Evolutionary conservation across 2,797 vertebrate genomes (phyloP).

Genomic region (Acrossocheilus wenchowensis): DNA sequence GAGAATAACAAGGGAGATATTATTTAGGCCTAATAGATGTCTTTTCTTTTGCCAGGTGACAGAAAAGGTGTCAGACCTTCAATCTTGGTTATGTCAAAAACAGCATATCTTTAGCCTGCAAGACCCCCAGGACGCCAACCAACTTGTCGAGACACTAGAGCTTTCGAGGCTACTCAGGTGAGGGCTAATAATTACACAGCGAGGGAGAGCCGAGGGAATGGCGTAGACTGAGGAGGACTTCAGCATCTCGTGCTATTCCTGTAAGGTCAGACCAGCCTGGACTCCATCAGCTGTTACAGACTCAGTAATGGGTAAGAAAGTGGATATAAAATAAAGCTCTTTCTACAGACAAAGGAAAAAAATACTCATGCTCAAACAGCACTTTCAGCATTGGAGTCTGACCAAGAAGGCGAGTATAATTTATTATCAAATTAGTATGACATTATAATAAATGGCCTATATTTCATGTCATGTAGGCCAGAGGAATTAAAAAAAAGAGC

Average conservation of each 20-base stretch:
- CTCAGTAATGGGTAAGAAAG: conserved; percentile 6
- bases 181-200: conserved; percentile 12
- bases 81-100: conserved; percentile 34
- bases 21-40: conserved; percentile 15
- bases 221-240: neutral
- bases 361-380: neutral
- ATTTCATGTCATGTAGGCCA: conserved; percentile 3
- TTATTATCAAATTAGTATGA: conserved; percentile 16
- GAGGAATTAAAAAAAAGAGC: conserved; percentile 1
- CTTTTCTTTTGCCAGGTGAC: conserved; percentile 15
- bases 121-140: conserved; percentile 11
- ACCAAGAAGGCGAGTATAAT: neutral
- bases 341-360: neutral
- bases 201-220: neutral
- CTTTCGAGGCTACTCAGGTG: conserved; percentile 7
- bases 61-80: conserved; percentile 28
- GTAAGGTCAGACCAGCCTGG: neutral
- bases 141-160: conserved; percentile 21
- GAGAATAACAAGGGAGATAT: neutral
- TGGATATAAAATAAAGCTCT: neutral
- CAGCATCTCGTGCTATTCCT: neutral
- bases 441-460: conserved; percentile 11
- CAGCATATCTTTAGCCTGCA: conserved; percentile 9
- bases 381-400: conserved; percentile 4
- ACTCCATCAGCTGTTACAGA: conserved; percentile 4